Evolutionary conservation across 2,113 vertebrate species (phyloP), one percentile per base, ranked within the genome.

Genomic region (human): DNA sequence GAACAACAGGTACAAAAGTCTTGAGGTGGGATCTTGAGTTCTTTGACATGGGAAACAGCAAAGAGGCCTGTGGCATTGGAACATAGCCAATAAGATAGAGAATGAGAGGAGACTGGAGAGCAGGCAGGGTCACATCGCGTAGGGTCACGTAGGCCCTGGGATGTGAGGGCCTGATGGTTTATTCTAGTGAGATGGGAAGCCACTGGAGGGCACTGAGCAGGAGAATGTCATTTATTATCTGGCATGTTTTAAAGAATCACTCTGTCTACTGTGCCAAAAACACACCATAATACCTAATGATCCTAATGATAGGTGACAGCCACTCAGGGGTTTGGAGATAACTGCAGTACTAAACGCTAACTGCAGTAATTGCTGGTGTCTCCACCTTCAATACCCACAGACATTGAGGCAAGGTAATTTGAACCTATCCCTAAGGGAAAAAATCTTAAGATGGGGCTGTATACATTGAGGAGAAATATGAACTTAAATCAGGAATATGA

Each of bases 211-310:
- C n/a, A 32, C 81, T 64, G 27, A 93, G 23, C 30, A 75, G 35
- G 23, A 89, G 4, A 70, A 8, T 61, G 55, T 40, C 79, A 32
- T 50, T 64, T 92, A 84, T 70, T 48, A 27, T 73, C 25, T 48
- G 55, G 75, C 55, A 61, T 68, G 38, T 93, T 89, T 73, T 75
- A 68, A 72, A 79, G 57, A 95, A 82, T 75, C n/a, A 27, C 40
- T 91, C 30, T 90, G 32, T 16, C 76, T 66, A 0, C 40, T 66
- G 2, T 81, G 52, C 85, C 75, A 94, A 59, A 82, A 92, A 82
- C 20, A 70, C 55, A 32, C 18, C 40, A 30, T 94, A 55, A 83
- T 32, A 50, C 27, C 45, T 86, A 73, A 82, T 32, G 40, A 18
- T 18, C 48, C 40, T 89, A 82, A 82, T 80, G 35, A 55, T 2